Conservation (phyloP, 2,797 vertebrate species). For the Spheniscus humboldti region DNA sequence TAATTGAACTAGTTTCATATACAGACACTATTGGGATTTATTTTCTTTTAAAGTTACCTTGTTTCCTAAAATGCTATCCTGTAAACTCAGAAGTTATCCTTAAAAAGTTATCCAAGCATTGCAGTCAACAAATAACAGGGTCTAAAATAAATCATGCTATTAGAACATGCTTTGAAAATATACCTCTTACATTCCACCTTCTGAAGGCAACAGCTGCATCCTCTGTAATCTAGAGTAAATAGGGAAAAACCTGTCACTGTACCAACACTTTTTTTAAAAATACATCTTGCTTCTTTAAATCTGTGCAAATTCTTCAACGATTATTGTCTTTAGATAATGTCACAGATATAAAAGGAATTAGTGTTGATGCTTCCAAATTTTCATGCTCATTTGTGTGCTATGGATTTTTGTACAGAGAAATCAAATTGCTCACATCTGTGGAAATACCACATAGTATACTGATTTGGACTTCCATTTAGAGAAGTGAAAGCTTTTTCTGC, state of each 20-base stretch:
- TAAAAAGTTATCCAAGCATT: not conserved
- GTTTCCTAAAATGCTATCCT: not conserved
- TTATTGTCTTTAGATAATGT: slow-evolving; percentile 60
- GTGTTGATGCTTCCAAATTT: slow-evolving; percentile 46
- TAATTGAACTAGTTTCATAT: not conserved
- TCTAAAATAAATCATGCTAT: not conserved
- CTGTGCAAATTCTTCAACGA: slow-evolving; percentile 43
- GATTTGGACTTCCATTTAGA: slow-evolving; percentile 21
- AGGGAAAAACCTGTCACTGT: not conserved
- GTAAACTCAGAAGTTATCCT: not conserved
- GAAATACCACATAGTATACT: slow-evolving; percentile 20
- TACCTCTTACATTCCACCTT: not conserved
- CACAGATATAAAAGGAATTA: slow-evolving; percentile 61
- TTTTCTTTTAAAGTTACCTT: not conserved
- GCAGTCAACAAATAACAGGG: not conserved
- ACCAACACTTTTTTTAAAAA: not conserved
- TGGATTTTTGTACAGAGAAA: slow-evolving; percentile 55
- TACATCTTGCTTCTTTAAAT: slow-evolving; percentile 29
- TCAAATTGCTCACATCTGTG: slow-evolving; percentile 47
- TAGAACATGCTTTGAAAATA: not conserved
- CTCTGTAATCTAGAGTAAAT: not conserved
- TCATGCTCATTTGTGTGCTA: slow-evolving; percentile 54
- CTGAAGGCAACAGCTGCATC: not conserved
- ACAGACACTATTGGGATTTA: not conserved
- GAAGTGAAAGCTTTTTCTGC: slow-evolving; percentile 29